Base-by-base conservation (phyloP, 2,113 vertebrate species). In the Phalacrocorax brasilianus region DNA sequence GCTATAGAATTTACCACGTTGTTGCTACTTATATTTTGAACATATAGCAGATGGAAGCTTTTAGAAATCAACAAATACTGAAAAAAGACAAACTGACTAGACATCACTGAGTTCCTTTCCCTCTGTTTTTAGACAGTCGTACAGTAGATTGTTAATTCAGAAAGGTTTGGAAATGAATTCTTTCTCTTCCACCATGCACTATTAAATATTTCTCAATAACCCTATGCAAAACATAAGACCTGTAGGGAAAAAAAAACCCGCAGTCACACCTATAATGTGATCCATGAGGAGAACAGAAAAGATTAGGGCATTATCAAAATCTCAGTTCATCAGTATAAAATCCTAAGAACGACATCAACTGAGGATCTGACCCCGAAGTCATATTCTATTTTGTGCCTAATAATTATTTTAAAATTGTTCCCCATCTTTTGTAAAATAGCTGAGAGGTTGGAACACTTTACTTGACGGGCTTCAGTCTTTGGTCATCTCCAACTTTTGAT, bases 201-300 rank as follows among this genome's bases (percentile, higher is more conserved):
- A 35, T 12, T 33, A 61, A 49, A 62, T 42, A 74, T 33, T 55
- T 85, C 19, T 22, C 19, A 50, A 35, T 24, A 74, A 2, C 6
- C 11, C 10, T 50, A 56, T 16, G 42, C 49, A 79, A 89, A 68
- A 42, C 18, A 26, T 33, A 44, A 38, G 4, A 38, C 13, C 8
- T 0, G 2, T 7, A 26, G 15, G 38, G 9, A 38, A 35, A 56
- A 56, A 42, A n/a, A 38, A 14, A 12, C 2, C 0, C 4, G 24
- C 40, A 58, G 35, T 28, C 27, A 23, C 1, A 4, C 7, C 27
- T 62, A 14, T 42, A 20, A 23, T n/a, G 21, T 30, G 17, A 76
- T 75, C 21, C 33, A 12, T 28, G 35, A 62, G 42, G 11, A 2
- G 1, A 44, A 5, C 10, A 74, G 50, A 66, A 85, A 75, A 66